Evolutionary conservation across 2,797 vertebrate species (phyloP), one percentile per base, ranked within the genome.

Genomic region (Halcyon chelicuti): DNA sequence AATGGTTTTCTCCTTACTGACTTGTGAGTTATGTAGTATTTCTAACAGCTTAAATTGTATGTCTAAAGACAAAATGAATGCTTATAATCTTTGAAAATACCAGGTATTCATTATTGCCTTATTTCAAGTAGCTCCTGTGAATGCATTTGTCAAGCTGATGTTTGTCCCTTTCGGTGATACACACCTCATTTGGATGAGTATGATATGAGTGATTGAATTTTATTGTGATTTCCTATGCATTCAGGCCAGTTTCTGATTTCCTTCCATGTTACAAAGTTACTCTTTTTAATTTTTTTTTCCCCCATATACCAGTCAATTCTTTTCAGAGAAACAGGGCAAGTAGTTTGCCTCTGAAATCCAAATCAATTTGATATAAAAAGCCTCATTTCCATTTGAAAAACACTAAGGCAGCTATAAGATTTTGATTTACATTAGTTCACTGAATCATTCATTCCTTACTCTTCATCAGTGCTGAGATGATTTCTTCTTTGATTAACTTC

Each of bases 361-460:
- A 95, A 97, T 95, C 68, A 76, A 72, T 72, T 88, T 75, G 66
- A 57, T 96, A 95, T 93, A 96, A 96, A 95, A 96, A 97, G 31
- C 76, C 70, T 93, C 70, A 92, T 96, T 97, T 93, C 88, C 95
- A 97, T 96, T 93, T 97, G 94, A 96, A 96, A 97, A 96, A 89
- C 88, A 65, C 60, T 62, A 88, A 91, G 70, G n/a, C 93, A 93
- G 75, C 83, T 88, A 77, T 90, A 87, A 90, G 86, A 86, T 94
- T 97, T 95, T 94, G 90, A 95, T 96, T 90, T 96, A 87, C 89
- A 47, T 96, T 90, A 90, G 77, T 97, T 96, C 91, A 95, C 88
- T 91, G 95, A 96, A 95, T 91, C 93, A 88, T 96, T 97, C 94
- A 90, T 94, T 93, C 81, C 71, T 94, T 52, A 54, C 77, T 96